These are phyloP conservation scores for Nycteola revayana DNA, from an alignment of 2,888 invertebrate species.

Conservation along the genomic window DNA sequence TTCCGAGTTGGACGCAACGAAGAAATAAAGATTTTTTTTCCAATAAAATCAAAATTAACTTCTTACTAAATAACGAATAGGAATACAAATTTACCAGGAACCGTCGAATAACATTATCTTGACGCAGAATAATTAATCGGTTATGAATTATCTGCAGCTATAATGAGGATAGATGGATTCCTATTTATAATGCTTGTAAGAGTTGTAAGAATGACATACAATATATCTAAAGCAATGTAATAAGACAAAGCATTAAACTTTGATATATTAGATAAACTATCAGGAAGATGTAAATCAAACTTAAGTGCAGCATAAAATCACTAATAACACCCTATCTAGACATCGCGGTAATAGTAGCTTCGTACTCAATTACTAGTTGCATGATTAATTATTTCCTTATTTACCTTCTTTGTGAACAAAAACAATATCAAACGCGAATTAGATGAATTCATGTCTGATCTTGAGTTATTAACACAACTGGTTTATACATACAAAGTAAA, in stretches of 20 bases:
- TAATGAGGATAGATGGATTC: not conserved
- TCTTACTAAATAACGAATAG: no score
- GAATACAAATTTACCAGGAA: no score
- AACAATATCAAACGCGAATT: constrained; percentile 28
- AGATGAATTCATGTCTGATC: constrained; percentile 25
- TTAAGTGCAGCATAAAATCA: constrained; percentile 36
- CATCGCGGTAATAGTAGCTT: constrained; percentile 27
- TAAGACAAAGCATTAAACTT: constrained; percentile 22
- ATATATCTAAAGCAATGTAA: constrained; percentile 24
- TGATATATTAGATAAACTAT: constrained; percentile 23
- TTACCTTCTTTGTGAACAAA: constrained; percentile 32
- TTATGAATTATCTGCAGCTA: not conserved
- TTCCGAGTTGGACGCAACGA: no score
- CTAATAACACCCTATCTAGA: constrained; percentile 28
- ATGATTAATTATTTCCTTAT: constrained; percentile 41
- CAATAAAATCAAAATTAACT: no score
- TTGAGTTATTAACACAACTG: constrained; percentile 27
- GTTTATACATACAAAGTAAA: constrained; percentile 28
- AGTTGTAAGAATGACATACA: constrained; percentile 17
- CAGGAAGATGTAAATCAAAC: constrained; percentile 36
- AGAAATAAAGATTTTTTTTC: no score
- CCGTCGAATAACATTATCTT: no score
- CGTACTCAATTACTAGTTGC: constrained; percentile 30
- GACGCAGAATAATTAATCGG: no score
- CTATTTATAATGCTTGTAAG: constrained; percentile 9